phyloP scores from a whole-genome alignment of 2,888 invertebrate species.

The Caenorhabditis wallacei region DNA sequence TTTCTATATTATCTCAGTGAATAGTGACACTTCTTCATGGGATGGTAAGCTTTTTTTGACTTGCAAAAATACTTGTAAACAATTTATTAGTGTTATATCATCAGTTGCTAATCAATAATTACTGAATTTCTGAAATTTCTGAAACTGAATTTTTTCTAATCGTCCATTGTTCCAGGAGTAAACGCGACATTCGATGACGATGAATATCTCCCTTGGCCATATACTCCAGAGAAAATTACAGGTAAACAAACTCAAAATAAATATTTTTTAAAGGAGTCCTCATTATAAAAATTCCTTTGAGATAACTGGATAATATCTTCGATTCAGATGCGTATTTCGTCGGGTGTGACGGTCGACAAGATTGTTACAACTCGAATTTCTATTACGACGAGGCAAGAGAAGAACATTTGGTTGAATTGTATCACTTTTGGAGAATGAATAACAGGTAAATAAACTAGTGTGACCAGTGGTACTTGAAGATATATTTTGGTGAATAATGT shows the following conservation, averaged over 20 bases:
- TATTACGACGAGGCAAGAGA: slow-evolving; percentile 71
- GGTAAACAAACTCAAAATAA: slow-evolving; percentile 5
- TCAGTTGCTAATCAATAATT: no score
- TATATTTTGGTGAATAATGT: not conserved
- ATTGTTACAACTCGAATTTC: slow-evolving; percentile 51
- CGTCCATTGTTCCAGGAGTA: slow-evolving; percentile 41
- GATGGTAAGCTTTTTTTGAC: slow-evolving; percentile 39
- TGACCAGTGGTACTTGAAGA: not conserved
- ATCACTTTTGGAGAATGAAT: slow-evolving; percentile 67
- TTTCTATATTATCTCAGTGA: slow-evolving; percentile 69
- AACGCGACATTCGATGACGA: slow-evolving; percentile 73
- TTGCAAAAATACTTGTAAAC: no score
- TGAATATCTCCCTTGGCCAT: slow-evolving; percentile 68
- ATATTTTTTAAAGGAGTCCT: not conserved
- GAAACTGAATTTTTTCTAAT: no score
- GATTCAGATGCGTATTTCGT: slow-evolving; percentile 59
- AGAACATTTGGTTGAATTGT: slow-evolving; percentile 65
- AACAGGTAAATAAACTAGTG: slow-evolving; percentile 49
- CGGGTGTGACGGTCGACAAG: slow-evolving; percentile 46
- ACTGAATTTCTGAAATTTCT: no score
- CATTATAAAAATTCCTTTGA: no score
- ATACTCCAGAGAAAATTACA: slow-evolving; percentile 70
- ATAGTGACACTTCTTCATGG: slow-evolving; percentile 63
- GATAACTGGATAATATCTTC: not conserved
- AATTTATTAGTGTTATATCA: no score